A percentile compares a stretch with the other conserved stretches of the same genome.
These are phyloP conservation scores for Andricus curvator DNA, from an alignment of 2,888 invertebrate genomes.

Conservation along the genomic window DNA sequence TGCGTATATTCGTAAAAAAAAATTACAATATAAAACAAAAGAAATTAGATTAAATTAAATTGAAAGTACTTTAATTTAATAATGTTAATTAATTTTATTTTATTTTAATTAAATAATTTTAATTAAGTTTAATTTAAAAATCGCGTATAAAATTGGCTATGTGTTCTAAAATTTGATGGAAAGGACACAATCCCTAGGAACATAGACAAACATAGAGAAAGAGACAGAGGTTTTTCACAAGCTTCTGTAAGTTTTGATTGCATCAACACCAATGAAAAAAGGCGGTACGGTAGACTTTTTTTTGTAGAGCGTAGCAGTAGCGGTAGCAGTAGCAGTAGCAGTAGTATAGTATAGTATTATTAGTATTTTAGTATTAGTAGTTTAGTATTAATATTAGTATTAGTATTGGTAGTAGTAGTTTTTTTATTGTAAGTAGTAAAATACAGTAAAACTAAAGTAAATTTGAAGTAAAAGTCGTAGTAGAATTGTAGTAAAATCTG, in stretches of 20 bases:
- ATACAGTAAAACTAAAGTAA: background rate
- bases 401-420: background rate
- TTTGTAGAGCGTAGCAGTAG: slow-evolving; percentile 42
- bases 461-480: slow-evolving; percentile 1
- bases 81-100: too few relatives aligned
- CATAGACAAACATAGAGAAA: slow-evolving; percentile 37
- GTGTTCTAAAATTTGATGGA: slow-evolving; percentile 24
- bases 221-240: slow-evolving; percentile 31
- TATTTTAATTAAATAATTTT: too few relatives aligned
- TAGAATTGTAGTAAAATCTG: slow-evolving; percentile 19
- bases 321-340: slow-evolving; percentile 45
- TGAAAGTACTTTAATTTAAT: too few relatives aligned
- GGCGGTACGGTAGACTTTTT: slow-evolving; percentile 15
- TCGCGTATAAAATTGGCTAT: too few relatives aligned
- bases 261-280: slow-evolving; percentile 30
- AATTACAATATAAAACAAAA: too few relatives aligned
- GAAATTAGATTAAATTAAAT: too few relatives aligned
- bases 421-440: background rate
- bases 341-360: slow-evolving; percentile 12
- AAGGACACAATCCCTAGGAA: slow-evolving; percentile 35
- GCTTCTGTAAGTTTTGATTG: slow-evolving; percentile 27
- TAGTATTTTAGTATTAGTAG: slow-evolving; percentile 11
- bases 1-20: too few relatives aligned
- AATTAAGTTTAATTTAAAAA: too few relatives aligned
- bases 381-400: slow-evolving; percentile 42